phyloP scores from a whole-genome alignment of 2,888 invertebrate species.

The Clostera curtula region DNA sequence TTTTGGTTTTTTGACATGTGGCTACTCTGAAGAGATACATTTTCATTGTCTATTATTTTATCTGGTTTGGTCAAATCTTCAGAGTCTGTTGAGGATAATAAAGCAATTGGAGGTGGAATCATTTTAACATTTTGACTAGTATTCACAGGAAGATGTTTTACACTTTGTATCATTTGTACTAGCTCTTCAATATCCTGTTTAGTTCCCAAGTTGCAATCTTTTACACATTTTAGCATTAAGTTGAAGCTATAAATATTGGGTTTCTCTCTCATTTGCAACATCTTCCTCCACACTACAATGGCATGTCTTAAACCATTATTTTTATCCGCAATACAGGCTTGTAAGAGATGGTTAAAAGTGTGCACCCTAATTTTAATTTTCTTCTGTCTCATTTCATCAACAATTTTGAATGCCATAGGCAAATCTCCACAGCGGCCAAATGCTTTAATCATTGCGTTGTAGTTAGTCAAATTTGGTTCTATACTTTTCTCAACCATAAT shows the following conservation, averaged over 20 bases:
- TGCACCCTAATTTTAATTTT: conserved; percentile 76
- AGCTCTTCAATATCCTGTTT: conserved; percentile 72
- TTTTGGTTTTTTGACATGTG: not conserved
- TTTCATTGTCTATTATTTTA: not conserved
- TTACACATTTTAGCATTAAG: conserved; percentile 84
- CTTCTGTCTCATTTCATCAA: conserved; percentile 87
- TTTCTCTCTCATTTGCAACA: conserved; percentile 77
- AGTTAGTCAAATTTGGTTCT: conserved; percentile 83
- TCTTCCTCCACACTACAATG: conserved; percentile 89
- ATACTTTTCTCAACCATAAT: conserved; percentile 81
- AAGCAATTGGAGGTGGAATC: too few species aligned
- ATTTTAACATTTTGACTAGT: too few species aligned
- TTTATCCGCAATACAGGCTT: conserved; percentile 87
- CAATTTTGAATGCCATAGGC: conserved; percentile 83
- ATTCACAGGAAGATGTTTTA: too few species aligned
- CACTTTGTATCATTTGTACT: conserved; percentile 44
- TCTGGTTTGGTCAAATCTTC: not conserved
- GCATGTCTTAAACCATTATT: conserved; percentile 88
- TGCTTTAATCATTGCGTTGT: conserved; percentile 93
- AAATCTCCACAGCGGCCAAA: conserved; percentile 90
- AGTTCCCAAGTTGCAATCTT: conserved; percentile 88
- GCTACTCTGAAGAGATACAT: not conserved
- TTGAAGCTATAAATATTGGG: conserved; percentile 87
- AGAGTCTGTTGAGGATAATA: conserved; percentile 3
- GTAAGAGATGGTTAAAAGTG: conserved; percentile 87